These are phyloP conservation scores for Acestrorhynchus altus DNA, from an alignment of 2,797 vertebrate genomes.

Conservation along the genomic window DNA sequence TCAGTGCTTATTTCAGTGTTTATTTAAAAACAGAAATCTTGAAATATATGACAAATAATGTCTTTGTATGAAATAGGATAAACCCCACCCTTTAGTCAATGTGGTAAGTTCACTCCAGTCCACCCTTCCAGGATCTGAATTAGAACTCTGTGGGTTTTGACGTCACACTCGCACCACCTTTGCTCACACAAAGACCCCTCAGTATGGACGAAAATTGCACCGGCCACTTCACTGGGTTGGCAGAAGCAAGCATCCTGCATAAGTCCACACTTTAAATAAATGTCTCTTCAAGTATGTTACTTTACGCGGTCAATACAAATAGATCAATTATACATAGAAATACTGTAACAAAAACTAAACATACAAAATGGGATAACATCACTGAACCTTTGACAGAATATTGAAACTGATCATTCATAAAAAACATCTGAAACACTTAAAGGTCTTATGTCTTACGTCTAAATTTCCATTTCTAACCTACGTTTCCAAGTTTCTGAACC, in stretches of 20 bases:
- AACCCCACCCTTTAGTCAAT: conserved; percentile 58
- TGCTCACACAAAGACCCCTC: conserved; percentile 70
- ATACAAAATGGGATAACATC: not conserved
- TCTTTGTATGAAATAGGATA: conserved; percentile 41
- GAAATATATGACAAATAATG: conserved; percentile 49
- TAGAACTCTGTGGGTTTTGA: conserved; percentile 37
- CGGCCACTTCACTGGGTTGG: conserved; percentile 45
- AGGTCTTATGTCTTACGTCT: too few species aligned
- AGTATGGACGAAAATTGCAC: conserved; percentile 59
- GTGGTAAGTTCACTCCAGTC: conserved; percentile 54
- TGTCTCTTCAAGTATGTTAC: not conserved
- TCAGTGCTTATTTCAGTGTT: not conserved
- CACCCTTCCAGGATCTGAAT: conserved; percentile 52
- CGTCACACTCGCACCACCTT: conserved; percentile 65
- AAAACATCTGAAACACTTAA: too few species aligned
- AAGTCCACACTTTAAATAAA: conserved; percentile 1
- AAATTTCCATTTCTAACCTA: too few species aligned
- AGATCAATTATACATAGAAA: not conserved
- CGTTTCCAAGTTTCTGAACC: too few species aligned
- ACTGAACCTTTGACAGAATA: not conserved
- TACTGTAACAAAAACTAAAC: not conserved
- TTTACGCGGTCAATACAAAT: conserved; percentile 1
- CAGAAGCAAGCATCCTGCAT: conserved; percentile 27
- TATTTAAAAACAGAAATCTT: conserved; percentile 36
- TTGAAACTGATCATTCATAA: too few species aligned